These are phyloP conservation scores for Mus pahari DNA, from an alignment of 2,113 vertebrate genomes.

Conservation along the genomic window DNA sequence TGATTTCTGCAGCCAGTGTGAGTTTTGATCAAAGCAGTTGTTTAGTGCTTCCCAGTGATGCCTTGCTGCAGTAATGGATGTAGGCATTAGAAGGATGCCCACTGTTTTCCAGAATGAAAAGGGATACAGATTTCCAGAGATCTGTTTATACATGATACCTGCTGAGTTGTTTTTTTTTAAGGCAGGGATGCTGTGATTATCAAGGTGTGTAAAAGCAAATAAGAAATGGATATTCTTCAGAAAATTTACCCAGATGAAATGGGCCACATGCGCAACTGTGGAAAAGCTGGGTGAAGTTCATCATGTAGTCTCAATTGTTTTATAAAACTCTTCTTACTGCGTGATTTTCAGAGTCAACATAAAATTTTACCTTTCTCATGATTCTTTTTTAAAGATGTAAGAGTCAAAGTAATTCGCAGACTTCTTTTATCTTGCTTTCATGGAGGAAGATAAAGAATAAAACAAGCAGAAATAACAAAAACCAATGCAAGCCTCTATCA, in stretches of 20 bases:
- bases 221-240: slow-evolving; percentile 12
- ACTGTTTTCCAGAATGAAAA: slow-evolving; percentile 76
- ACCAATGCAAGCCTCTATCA: neutral
- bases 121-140: slow-evolving; percentile 68
- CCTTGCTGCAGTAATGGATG: slow-evolving; percentile 76
- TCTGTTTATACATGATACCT: slow-evolving; percentile 59
- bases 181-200: slow-evolving; percentile 69
- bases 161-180: neutral
- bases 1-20: slow-evolving; percentile 74
- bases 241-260: slow-evolving; percentile 12
- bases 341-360: slow-evolving; percentile 33
- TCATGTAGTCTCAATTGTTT: neutral
- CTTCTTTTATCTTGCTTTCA: neutral
- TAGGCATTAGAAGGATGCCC: slow-evolving; percentile 71
- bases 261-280: neutral
- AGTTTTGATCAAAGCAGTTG: slow-evolving; percentile 79
- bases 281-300: neutral
- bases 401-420: neutral
- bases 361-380: neutral
- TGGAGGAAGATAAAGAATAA: neutral
- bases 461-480: neutral
- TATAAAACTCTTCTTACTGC: neutral
- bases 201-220: slow-evolving; percentile 51
- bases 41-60: slow-evolving; percentile 69
- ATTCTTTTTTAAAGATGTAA: neutral